Percentiles rank a stretch among this genome's conserved stretches.
phyloP scores from a whole-genome alignment of 2,113 vertebrate genomes.

The Oreotrochilus melanogaster region DNA sequence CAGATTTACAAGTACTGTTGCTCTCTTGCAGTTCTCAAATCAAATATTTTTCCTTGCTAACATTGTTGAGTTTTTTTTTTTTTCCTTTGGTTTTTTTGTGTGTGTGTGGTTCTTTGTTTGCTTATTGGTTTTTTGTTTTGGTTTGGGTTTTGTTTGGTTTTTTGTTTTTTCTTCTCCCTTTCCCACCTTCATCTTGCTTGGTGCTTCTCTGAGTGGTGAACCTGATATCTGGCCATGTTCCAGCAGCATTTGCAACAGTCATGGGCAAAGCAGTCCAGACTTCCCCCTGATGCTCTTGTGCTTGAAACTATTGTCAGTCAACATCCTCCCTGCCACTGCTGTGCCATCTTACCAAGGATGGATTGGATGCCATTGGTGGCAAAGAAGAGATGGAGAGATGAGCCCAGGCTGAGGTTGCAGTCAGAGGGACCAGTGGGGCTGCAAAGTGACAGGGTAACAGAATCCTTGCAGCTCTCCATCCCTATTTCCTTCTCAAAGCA shows the following conservation, averaged over 20 bases:
- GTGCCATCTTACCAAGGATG: rapidly evolving
- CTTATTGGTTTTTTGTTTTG: too few relatives aligned
- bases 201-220: neutral
- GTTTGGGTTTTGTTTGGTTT: too few relatives aligned
- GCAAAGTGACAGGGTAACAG: neutral
- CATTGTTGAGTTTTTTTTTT: neutral
- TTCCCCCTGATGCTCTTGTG: neutral
- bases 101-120: too few relatives aligned
- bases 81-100: neutral
- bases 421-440: neutral
- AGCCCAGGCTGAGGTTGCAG: neutral
- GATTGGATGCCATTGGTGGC: neutral
- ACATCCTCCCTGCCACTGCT: neutral
- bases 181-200: neutral
- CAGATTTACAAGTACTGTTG: neutral
- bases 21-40: neutral
- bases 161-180: neutral
- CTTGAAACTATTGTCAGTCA: neutral
- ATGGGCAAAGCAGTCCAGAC: neutral
- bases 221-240: rapidly evolving
- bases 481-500: neutral
- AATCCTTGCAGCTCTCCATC: neutral
- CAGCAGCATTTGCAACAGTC: neutral
- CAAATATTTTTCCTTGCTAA: neutral
- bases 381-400: neutral